Base-by-base conservation (phyloP, 2,797 vertebrate species). In the Chlorospingus semifuscus region DNA sequence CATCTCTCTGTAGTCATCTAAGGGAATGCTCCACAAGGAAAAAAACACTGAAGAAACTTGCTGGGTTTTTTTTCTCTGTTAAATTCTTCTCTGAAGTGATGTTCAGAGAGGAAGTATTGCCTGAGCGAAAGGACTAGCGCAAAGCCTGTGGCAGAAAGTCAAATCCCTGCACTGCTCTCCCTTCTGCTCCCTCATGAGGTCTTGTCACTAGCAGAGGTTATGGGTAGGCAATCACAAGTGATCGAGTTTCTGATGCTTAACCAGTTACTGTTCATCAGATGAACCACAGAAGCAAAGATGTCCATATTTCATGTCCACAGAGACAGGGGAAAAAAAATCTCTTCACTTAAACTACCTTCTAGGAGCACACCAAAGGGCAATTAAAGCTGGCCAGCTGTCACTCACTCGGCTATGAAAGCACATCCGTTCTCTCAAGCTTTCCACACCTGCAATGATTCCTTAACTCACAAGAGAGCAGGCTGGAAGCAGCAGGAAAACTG, bases 1-100 rank as follows among this genome's bases (percentile, higher is more conserved):
- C 56, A 70, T 95, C 83, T 91, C 90, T 96, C 92, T 96, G 84
- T 81, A 96, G 89, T 90, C 87, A 92, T 95, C 89, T 95, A 87
- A 95, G 76, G 77, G 37, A 93, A 94, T 18, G 53, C 50, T 96
- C 92, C 83, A 84, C 71, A 86, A 87, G 86, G 77, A 87, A 87
- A 94, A 95, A 83, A 83, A 69, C 50, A 55, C 27, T 37, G 68
- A 65, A 77, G 85, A 88, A 77, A 26, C 24, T 93, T 60, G 27
- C 49, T 83, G 15, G 15, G 0, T 0, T 22, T 87, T 85, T 85
- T 61, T 87, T 64, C 26, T 66, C 76, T 52, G 63, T 65, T 93
- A 81, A 86, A 89, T 65, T 91, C 69, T 82, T 18, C 56, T 93
- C 83, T 91, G 87, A 91, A 93, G 70, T 49, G 41, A 65, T 83